A percentile compares a stretch with the other conserved stretches of the same genome.
These are phyloP conservation scores for Brachypteracias leptosomus DNA, from an alignment of 2,113 vertebrate species.

Conservation along the genomic window DNA sequence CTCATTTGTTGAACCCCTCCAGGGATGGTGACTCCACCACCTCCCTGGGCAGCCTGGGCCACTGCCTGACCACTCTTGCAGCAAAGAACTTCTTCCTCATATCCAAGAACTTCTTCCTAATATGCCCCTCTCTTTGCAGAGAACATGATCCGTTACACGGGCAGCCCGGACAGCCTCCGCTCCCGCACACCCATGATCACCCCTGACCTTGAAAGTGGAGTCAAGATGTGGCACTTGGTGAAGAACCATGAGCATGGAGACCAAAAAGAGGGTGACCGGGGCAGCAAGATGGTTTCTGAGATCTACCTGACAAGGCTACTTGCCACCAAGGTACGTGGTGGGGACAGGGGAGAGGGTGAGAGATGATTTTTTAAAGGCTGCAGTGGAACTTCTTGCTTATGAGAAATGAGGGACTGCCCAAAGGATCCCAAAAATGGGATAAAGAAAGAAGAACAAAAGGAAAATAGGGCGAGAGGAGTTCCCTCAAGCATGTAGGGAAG, in stretches of 20 bases:
- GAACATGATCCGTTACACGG: slow-evolving; percentile 98
- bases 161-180: slow-evolving; percentile 95
- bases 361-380: neutral
- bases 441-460: neutral
- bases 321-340: slow-evolving; percentile 89
- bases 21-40: too few species aligned
- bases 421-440: neutral
- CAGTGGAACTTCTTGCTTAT: neutral
- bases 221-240: slow-evolving; percentile 97
- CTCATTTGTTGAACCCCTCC: too few species aligned
- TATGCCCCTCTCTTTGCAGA: slow-evolving; percentile 73
- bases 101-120: too few species aligned
- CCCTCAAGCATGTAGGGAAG: neutral
- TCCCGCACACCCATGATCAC: slow-evolving; percentile 98
- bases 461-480: neutral
- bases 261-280: slow-evolving; percentile 96
- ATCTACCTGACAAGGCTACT: slow-evolving; percentile 97
- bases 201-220: slow-evolving; percentile 93
- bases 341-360: fast-evolving
- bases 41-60: too few species aligned
- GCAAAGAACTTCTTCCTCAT: too few species aligned
- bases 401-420: neutral
- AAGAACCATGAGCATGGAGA: slow-evolving; percentile 98
- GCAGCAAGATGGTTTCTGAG: slow-evolving; percentile 99
- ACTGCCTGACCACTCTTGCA: too few species aligned